These are phyloP conservation scores for Zaprionus capensis DNA, from an alignment of 1,140 invertebrate species.

Conservation along the genomic window DNA sequence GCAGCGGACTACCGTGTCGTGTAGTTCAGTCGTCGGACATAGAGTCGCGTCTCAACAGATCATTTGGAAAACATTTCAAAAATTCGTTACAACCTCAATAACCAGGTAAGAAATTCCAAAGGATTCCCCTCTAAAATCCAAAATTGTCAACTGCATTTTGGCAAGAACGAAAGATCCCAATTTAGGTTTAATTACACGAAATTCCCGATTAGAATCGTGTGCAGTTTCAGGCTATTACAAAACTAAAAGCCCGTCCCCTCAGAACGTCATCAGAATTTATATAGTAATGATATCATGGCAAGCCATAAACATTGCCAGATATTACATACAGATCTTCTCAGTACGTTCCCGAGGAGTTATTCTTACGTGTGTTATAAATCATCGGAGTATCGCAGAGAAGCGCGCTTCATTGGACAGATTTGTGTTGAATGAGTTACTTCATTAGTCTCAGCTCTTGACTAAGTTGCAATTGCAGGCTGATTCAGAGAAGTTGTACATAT, in stretches of 20 bases:
- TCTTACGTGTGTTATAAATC: neutral
- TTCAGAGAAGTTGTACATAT: neutral
- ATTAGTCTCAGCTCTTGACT: neutral
- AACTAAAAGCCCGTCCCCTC: neutral
- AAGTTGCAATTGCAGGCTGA: neutral
- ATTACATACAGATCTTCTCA: neutral
- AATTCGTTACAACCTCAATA: neutral
- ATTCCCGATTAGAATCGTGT: neutral
- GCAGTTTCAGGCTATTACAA: neutral
- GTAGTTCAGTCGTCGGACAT: neutral
- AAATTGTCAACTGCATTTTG: neutral
- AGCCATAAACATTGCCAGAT: neutral
- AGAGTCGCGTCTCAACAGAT: neutral
- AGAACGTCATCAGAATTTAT: neutral
- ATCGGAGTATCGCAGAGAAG: neutral
- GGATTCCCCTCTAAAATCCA: neutral
- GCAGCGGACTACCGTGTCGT: neutral
- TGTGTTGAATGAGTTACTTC: neutral
- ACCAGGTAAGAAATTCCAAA: neutral
- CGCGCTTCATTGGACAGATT: neutral
- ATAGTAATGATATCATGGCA: slow-evolving; percentile 26
- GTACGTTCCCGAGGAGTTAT: neutral
- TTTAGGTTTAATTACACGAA: neutral
- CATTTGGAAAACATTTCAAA: neutral
- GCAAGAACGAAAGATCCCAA: neutral